These are phyloP conservation scores for Trichoplusia ni DNA, from an alignment of 1,140 invertebrate genomes.

Conservation along the genomic window DNA sequence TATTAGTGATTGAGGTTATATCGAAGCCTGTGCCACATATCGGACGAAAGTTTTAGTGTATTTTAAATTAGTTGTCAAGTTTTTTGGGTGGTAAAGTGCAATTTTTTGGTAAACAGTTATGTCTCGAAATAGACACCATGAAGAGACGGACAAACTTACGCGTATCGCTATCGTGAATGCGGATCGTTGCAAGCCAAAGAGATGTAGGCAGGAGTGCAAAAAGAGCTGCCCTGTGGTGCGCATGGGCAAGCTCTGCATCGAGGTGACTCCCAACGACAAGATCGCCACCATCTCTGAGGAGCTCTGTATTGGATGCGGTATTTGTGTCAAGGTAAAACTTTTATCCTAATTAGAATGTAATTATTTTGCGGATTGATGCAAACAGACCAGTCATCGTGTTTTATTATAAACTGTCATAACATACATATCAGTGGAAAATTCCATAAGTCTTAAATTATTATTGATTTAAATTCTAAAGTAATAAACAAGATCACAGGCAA, in stretches of 20 bases:
- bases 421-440: too few species aligned
- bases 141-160: conserved; percentile 95
- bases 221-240: conserved; percentile 98
- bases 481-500: too few species aligned
- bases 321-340: conserved; percentile 92
- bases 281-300: conserved; percentile 99
- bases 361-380: neutral
- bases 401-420: too few species aligned
- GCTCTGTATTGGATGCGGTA: conserved; percentile 99
- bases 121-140: conserved; percentile 88
- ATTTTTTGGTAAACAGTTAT: conserved; percentile 77
- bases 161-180: conserved; percentile 99
- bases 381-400: too few species aligned
- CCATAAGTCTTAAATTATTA: too few species aligned
- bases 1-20: conserved; percentile 63
- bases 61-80: conserved; percentile 30
- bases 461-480: neutral
- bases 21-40: conserved; percentile 68
- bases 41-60: conserved; percentile 42
- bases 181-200: conserved; percentile 99
- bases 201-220: conserved; percentile 99
- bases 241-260: conserved; percentile 99
- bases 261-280: conserved; percentile 98
- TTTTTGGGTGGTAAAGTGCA: conserved; percentile 25
- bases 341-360: neutral